Base-by-base conservation (phyloP, 2,797 vertebrate species). In the Coccyzus lansbergi region DNA sequence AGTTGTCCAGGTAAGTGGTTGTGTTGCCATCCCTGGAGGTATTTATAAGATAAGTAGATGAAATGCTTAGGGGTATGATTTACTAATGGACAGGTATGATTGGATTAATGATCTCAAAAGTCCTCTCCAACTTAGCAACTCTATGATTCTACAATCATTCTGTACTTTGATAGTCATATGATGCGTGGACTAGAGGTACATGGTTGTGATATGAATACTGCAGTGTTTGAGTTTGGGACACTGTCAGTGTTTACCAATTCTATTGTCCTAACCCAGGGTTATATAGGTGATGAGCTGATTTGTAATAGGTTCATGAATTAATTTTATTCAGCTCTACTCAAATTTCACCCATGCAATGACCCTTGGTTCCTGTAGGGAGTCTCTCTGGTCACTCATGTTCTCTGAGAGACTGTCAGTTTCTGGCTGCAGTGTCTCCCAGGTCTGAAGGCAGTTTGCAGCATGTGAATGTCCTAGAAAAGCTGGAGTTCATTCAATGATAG, bases 341-440 rank as follows among this genome's bases (percentile, higher is more conserved):
- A 21, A 7, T 82, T 33, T 86, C 40, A n/a, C n/a, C 10, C 10
- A 13, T 36, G 25, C 1, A 13, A 24, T 21, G 1, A 63, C 44
- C 28, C 15, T 25, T 36, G 12, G 4, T 83, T 44, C 10, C 13
- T 64, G 4, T 31, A 83, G 31, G 55, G 59, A 89, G 3, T 44
- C 28, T 8, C 14, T 8, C 15, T 44, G 12, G 12, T 86, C 24
- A 38, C 26, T 75, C 7, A 36, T 0, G 0, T 31, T 62, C 38
- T 83, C 53, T 17, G 28, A 74, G 76, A n/a, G 36, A 10, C 10
- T 29, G n/a, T 1, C 24, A 77, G 49, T 83, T 83, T 40, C 52
- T 84, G 51, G 6, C 44, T 87, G 64, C 28, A 67, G 13, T 1
- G 0, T 7, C 52, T 92, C 36, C 55, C 38, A 49, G 12, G 21